Evolutionary conservation across 2,888 invertebrate genomes (phyloP).

Genomic region (Priocnemis perturbator): DNA sequence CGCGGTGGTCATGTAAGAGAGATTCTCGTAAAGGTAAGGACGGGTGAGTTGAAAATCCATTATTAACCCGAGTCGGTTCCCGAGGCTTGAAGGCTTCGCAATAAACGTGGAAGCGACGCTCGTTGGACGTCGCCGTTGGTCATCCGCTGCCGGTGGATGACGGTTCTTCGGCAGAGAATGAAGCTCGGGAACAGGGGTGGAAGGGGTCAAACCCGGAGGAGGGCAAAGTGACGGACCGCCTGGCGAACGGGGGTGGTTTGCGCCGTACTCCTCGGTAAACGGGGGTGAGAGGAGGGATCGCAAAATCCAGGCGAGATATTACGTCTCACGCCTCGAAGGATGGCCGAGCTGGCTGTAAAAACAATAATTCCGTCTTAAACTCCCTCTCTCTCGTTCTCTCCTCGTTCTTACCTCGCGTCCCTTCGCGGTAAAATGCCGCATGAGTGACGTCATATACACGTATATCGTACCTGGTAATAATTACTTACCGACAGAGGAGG

Average conservation of each 20-base stretch:
- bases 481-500: constrained; percentile 26
- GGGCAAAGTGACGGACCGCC: too few species aligned
- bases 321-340: neutral
- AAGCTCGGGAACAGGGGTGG: neutral
- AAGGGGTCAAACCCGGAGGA: neutral
- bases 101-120: constrained; percentile 48
- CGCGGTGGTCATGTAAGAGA: constrained; percentile 58
- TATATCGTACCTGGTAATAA: constrained; percentile 37
- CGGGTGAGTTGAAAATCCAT: constrained; percentile 67
- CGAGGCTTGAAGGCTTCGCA: constrained; percentile 41
- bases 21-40: constrained; percentile 68
- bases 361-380: neutral
- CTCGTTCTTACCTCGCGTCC: constrained; percentile 3
- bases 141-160: constrained; percentile 12
- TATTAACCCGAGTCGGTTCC: constrained; percentile 61
- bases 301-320: constrained; percentile 28
- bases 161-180: constrained; percentile 14
- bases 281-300: neutral
- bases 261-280: too few species aligned
- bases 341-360: constrained; percentile 6
- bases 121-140: constrained; percentile 15
- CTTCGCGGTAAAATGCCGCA: constrained; percentile 10
- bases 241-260: constrained; percentile 3
- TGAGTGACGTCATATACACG: constrained; percentile 15
- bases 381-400: neutral